A percentile compares a stretch with the other conserved stretches of the same genome.
Conservation (phyloP, 2,888 invertebrate genomes). For the Cinara cedri region DNA sequence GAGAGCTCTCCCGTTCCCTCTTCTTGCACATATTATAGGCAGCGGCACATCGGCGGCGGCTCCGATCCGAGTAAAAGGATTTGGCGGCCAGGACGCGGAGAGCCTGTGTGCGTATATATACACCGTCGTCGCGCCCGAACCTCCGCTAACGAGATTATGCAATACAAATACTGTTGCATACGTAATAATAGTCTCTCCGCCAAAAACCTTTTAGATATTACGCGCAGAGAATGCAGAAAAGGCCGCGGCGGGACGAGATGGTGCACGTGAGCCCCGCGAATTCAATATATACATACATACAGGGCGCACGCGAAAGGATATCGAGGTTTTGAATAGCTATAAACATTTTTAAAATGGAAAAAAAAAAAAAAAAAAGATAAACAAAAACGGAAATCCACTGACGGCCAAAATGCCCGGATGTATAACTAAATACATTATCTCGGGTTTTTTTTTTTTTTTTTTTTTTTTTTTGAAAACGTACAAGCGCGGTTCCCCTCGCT, state of each 20-base stretch:
- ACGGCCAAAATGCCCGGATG: too few species aligned
- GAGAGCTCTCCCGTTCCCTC: background rate
- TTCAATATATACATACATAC: background rate
- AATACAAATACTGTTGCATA: constrained; percentile 60
- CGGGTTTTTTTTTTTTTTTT: too few species aligned
- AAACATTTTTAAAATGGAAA: too few species aligned
- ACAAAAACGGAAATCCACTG: too few species aligned
- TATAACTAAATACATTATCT: too few species aligned
- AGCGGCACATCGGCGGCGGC: background rate
- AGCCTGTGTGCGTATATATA: constrained; percentile 13
- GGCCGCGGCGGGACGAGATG: background rate
- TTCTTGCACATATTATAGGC: background rate
- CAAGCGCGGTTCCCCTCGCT: too few species aligned
- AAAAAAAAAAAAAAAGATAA: too few species aligned
- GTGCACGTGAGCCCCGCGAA: background rate
- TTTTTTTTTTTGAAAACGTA: too few species aligned
- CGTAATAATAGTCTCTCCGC: constrained; percentile 59
- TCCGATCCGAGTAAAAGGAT: constrained; percentile 58
- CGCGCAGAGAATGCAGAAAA: constrained; percentile 40
- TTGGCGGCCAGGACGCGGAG: constrained; percentile 31
- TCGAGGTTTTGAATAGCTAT: too few species aligned
- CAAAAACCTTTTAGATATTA: constrained; percentile 60
- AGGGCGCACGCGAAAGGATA: background rate
- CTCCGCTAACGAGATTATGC: constrained; percentile 60
- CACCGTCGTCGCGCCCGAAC: constrained; percentile 46